Base-by-base conservation (phyloP, 2,113 vertebrate species). In the Rhinolophus sinicus region DNA sequence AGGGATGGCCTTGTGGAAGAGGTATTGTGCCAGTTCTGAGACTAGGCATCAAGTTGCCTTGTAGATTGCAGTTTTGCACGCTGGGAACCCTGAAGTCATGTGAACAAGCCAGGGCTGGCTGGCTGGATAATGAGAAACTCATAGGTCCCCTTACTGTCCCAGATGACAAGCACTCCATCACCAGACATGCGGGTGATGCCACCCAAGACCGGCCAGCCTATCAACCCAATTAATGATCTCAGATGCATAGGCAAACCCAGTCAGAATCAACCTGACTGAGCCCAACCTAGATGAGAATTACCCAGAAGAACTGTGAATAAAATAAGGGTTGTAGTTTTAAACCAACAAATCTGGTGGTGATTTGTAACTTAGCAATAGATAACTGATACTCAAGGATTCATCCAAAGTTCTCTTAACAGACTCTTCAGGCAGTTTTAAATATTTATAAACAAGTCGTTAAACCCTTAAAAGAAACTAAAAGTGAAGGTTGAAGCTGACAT, bases 301-400 rank as follows among this genome's bases (percentile, higher is more conserved):
- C 16, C 60, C 69, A 40, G 52, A 67, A 85, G 47, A 67, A 88
- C 47, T 73, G 30, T 56, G 38, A 62, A 76, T 82, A 83, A 52
- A 83, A 64, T 38, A 87, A 78, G 64, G 35, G 22, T 24, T 47
- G 11, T 75, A 67, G 5, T 77, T 95, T 93, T 77, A 88, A 35
- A 40, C 8, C 85, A 93, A 16, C 88, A 81, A 40, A 12, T 76
- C 83, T 84, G 40, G 52, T 21, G 18, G 7, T 77, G 54, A 78
- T 76, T 76, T 93, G n/a, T 89, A 89, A 88, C 14, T 77, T 93
- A 54, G 15, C 70, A 89, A 88, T 30, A 83, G 16, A 69, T 62
- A 76, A 95, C 8, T 54, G 47, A 64, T 38, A 84, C 4, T 90
- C 85, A 78, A 90, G 64, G 15, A 26, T 72, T 86, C 56, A 81